phyloP scores from a whole-genome alignment of 1,140 invertebrate species.

The Tachypleus tridentatus region DNA sequence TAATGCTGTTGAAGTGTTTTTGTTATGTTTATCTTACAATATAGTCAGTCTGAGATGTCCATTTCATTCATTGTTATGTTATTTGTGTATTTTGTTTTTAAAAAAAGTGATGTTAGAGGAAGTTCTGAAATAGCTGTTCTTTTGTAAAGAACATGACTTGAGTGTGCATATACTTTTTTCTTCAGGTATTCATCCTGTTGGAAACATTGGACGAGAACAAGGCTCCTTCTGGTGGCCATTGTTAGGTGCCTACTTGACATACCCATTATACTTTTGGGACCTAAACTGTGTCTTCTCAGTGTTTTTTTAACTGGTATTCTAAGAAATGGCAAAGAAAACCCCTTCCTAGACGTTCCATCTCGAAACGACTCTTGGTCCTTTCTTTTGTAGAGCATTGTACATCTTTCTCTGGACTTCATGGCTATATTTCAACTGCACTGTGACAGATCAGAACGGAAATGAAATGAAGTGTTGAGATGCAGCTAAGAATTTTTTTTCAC shows the following conservation, averaged over 20 bases:
- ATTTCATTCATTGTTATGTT: no score
- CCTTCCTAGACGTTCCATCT: slow-evolving; percentile 37
- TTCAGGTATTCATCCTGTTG: slow-evolving; percentile 39
- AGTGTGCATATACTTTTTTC: no score
- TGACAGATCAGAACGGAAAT: slow-evolving; percentile 77
- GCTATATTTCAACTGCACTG: slow-evolving; percentile 77
- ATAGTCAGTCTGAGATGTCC: no score
- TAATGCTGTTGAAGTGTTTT: no score
- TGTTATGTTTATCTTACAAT: no score
- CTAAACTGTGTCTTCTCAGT: slow-evolving; percentile 35
- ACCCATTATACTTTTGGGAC: slow-evolving; percentile 52
- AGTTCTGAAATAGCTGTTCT: no score
- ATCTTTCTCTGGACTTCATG: slow-evolving; percentile 57
- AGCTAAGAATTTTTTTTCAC: slow-evolving; percentile 70
- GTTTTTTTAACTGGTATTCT: slow-evolving; percentile 36
- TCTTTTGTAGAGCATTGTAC: slow-evolving; percentile 50
- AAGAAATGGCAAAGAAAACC: slow-evolving; percentile 62
- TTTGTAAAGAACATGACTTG: no score
- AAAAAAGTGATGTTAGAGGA: no score
- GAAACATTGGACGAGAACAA: slow-evolving; percentile 71
- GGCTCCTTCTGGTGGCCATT: slow-evolving; percentile 55
- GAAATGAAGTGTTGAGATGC: slow-evolving; percentile 62
- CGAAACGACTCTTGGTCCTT: slow-evolving; percentile 37
- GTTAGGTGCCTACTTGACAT: slow-evolving; percentile 47
- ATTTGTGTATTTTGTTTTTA: no score